These are phyloP conservation scores for Epirrhoe tristata DNA, from an alignment of 2,888 invertebrate species.

Conservation along the genomic window DNA sequence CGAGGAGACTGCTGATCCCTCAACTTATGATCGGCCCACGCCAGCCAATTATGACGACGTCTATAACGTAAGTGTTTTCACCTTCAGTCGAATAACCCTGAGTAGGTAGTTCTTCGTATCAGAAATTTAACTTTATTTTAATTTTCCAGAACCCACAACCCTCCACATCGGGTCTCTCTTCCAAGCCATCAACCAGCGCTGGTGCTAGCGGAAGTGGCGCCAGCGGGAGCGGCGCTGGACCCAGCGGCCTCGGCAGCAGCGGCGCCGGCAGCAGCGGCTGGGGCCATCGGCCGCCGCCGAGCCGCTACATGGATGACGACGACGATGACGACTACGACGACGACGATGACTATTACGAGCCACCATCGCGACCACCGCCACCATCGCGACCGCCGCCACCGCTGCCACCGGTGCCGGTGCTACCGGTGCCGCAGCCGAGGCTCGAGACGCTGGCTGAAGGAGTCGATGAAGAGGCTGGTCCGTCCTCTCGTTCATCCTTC, in stretches of 20 bases:
- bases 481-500: conserved; percentile 61
- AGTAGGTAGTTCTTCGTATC: too few relatives aligned
- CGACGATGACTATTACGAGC: conserved; percentile 18
- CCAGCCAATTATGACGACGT: conserved; percentile 35
- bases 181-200: conserved; percentile 15
- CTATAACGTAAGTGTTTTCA: conserved; percentile 61
- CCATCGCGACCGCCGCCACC: conserved; percentile 23
- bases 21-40: conserved; percentile 44
- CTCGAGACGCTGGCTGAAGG: conserved; percentile 73
- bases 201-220: conserved; percentile 8
- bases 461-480: conserved; percentile 66
- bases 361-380: conserved; percentile 22
- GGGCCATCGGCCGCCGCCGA: conserved; percentile 21
- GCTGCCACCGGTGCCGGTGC: conserved; percentile 18
- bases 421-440: conserved; percentile 49
- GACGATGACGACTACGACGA: conserved; percentile 39
- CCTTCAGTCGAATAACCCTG: background rate
- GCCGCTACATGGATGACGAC: conserved; percentile 34
- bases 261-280: conserved; percentile 13
- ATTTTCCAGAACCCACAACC: conserved; percentile 69
- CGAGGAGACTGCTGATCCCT: conserved; percentile 51
- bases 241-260: conserved; percentile 13
- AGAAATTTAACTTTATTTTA: background rate
- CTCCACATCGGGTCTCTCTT: conserved; percentile 63
- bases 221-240: conserved; percentile 6